These are phyloP conservation scores for Erpobdella octoculata DNA, from an alignment of 2,888 invertebrate genomes.

Conservation along the genomic window DNA sequence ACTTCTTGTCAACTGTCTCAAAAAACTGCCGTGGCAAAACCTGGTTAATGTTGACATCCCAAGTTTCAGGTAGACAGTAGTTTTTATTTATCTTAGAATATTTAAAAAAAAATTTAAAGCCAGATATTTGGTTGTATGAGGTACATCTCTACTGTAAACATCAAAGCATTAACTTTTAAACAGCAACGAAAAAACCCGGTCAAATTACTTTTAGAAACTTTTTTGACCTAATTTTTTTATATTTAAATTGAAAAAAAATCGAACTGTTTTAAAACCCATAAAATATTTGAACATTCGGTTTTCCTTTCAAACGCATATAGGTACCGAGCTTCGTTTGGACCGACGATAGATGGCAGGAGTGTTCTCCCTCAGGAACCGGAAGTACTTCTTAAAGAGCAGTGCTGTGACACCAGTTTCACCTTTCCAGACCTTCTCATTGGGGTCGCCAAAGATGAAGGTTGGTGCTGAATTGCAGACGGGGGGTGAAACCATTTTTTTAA, in stretches of 20 bases:
- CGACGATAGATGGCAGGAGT: conserved; percentile 39
- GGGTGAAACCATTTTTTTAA: background rate
- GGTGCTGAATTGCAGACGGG: background rate
- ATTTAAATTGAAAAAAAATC: no score
- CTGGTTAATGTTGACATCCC: conserved; percentile 44
- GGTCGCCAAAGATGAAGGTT: conserved; percentile 27
- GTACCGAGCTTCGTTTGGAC: conserved; percentile 48
- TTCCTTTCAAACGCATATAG: no score
- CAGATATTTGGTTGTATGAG: no score
- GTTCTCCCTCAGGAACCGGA: conserved; percentile 34
- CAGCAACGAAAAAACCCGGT: no score
- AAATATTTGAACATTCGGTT: no score
- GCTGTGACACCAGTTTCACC: conserved; percentile 20
- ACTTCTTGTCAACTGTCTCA: conserved; percentile 42
- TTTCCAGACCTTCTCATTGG: conserved; percentile 15
- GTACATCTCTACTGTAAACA: no score
- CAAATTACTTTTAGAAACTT: no score
- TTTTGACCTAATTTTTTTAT: no score
- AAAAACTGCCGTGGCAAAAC: conserved; percentile 65
- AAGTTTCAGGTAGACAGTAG: background rate
- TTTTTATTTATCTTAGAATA: no score
- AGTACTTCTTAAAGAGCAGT: conserved; percentile 20
- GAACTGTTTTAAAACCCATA: no score
- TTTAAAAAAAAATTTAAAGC: no score
- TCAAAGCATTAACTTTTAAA: no score